These are phyloP conservation scores for Drosophila macrospina DNA, from an alignment of 2,888 invertebrate genomes.

Conservation along the genomic window DNA sequence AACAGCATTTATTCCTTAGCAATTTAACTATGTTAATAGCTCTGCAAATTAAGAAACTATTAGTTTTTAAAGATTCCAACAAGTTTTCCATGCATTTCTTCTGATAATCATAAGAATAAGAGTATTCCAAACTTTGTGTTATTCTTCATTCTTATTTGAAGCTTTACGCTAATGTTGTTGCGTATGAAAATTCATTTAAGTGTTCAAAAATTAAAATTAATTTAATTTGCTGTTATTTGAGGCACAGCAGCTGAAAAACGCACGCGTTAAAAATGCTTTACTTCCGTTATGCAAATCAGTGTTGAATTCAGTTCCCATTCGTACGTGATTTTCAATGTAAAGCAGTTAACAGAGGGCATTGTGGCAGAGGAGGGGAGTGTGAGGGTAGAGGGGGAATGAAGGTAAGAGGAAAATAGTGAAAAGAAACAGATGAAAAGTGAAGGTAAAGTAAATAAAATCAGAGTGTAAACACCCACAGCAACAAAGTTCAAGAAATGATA, in stretches of 20 bases:
- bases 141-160: neutral
- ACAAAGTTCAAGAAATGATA: conserved; percentile 33
- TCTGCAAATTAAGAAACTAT: too few relatives aligned
- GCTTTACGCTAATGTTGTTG: conserved; percentile 2
- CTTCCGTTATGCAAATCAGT: conserved; percentile 50
- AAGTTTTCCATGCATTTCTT: too few relatives aligned
- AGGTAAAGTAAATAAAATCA: conserved; percentile 61
- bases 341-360: neutral
- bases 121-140: neutral
- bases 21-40: too few relatives aligned
- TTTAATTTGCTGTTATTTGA: conserved; percentile 19
- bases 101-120: neutral
- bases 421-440: conserved; percentile 49
- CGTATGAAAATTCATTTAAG: conserved; percentile 45
- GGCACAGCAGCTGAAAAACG: conserved; percentile 22
- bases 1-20: too few relatives aligned
- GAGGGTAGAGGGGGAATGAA: too few relatives aligned
- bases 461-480: conserved; percentile 38
- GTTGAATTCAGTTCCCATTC: conserved; percentile 1
- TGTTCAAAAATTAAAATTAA: conserved; percentile 45
- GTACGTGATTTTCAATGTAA: conserved; percentile 37
- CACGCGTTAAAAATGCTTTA: conserved; percentile 23
- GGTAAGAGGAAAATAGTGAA: neutral
- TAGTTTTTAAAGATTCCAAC: too few relatives aligned
- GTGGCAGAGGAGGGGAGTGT: neutral